Conservation (phyloP, 2,113 vertebrate species). For the Synodontis membranacea region DNA sequence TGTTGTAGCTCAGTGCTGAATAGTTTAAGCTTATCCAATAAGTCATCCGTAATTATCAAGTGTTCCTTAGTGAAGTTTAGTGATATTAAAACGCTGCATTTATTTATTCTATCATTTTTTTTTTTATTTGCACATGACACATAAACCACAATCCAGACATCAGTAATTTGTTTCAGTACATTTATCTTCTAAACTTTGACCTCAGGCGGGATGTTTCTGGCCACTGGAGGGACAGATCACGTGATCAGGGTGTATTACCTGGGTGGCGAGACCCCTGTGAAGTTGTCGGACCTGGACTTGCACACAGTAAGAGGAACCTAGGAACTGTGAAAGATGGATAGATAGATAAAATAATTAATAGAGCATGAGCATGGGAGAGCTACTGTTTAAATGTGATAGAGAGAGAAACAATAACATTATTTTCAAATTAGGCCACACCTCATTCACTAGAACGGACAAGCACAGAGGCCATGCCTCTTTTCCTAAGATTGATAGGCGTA, state of each 20-base stretch:
- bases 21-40: no score
- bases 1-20: not conserved
- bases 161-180: not conserved
- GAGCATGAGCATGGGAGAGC: not conserved
- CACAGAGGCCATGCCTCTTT: no score
- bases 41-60: no score
- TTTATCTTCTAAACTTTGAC: slow-evolving; percentile 5
- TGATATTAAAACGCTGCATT: not conserved
- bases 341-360: not conserved
- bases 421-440: not conserved
- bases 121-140: not conserved
- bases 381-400: not conserved
- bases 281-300: slow-evolving; percentile 90
- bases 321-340: not conserved
- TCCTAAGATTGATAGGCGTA: no score
- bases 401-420: not conserved
- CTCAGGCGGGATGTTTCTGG: slow-evolving; percentile 96
- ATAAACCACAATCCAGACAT: not conserved
- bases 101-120: no score
- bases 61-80: no score
- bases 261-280: slow-evolving; percentile 87
- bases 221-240: slow-evolving; percentile 94
- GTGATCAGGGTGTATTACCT: slow-evolving; percentile 96
- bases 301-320: slow-evolving; percentile 80
- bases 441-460: not conserved